Evolutionary conservation across 1,140 invertebrate species (phyloP).

Genomic region (Triops cancriformis): DNA sequence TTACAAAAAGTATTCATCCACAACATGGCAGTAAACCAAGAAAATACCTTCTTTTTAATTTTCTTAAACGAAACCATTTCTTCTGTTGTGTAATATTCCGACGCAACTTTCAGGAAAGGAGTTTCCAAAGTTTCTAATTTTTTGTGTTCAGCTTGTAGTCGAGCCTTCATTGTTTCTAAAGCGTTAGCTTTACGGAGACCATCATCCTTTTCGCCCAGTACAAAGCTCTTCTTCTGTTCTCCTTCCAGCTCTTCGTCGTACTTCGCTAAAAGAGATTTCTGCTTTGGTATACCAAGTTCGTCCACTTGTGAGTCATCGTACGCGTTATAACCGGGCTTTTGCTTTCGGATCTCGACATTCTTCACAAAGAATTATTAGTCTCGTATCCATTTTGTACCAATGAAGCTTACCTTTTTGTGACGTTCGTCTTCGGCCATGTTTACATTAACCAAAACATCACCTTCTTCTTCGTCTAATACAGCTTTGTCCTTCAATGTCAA

Average conservation of each 20-base stretch:
- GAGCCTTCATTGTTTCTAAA: conserved; percentile 37
- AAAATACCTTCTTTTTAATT: conserved; percentile 66
- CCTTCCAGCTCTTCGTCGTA: conserved; percentile 95
- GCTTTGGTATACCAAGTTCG: conserved; percentile 62
- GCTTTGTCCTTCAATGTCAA: conserved; percentile 89
- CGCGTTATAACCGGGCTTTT: conserved; percentile 68
- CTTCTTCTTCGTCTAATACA: conserved; percentile 71
- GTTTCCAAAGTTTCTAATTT: conserved; percentile 61
- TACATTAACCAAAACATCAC: conserved; percentile 89
- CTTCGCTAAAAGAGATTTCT: conserved; percentile 69
- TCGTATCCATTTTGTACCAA: background rate
- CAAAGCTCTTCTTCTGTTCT: conserved; percentile 64
- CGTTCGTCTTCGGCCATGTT: conserved; percentile 90
- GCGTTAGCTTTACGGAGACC: conserved; percentile 29
- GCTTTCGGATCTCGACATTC: conserved; percentile 77
- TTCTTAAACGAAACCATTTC: conserved; percentile 89
- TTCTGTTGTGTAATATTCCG: conserved; percentile 77
- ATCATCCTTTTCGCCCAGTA: conserved; percentile 51
- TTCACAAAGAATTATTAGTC: background rate
- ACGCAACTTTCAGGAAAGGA: conserved; percentile 60
- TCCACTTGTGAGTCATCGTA: conserved; percentile 82
- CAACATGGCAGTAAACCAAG: conserved; percentile 38
- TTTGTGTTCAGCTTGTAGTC: conserved; percentile 49
- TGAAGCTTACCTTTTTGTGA: conserved; percentile 59
- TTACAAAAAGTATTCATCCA: background rate